Evolutionary conservation across 2,113 vertebrate species (phyloP).

Genomic region (Nyctereutes procyonoides): DNA sequence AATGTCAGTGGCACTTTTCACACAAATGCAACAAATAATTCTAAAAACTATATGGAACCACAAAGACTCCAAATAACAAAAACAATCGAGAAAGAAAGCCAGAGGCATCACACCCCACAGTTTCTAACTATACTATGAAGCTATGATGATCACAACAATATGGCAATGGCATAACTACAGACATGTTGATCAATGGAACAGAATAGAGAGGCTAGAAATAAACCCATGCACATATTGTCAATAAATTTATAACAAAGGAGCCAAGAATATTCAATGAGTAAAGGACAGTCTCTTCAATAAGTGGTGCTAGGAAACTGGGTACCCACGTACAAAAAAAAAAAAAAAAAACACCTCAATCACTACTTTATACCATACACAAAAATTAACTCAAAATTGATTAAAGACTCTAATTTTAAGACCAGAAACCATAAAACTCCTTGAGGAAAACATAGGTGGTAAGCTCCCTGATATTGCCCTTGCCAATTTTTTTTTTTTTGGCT

Average conservation of each 20-base stretch:
- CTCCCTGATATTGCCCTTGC: neutral
- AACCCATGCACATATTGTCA: neutral
- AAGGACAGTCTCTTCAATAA: neutral
- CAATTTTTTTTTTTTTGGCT: neutral
- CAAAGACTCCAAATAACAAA: neutral
- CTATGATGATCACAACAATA: neutral
- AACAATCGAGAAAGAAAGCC: neutral
- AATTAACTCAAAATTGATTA: neutral
- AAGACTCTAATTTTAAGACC: neutral
- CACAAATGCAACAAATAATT: neutral
- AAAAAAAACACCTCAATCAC: neutral
- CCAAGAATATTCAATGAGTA: neutral
- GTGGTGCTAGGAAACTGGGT: neutral
- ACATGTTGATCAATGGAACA: neutral
- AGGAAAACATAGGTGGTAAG: neutral
- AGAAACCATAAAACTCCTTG: neutral
- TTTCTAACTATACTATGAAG: neutral
- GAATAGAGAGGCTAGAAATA: neutral
- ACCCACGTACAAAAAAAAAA: neutral
- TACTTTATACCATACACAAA: neutral
- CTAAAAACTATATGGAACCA: neutral
- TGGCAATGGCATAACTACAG: neutral
- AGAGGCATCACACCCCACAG: neutral
- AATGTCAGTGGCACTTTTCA: neutral
- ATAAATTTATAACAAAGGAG: neutral